These are phyloP conservation scores for Turnix velox DNA, from an alignment of 2,113 vertebrate genomes.

Conservation along the genomic window DNA sequence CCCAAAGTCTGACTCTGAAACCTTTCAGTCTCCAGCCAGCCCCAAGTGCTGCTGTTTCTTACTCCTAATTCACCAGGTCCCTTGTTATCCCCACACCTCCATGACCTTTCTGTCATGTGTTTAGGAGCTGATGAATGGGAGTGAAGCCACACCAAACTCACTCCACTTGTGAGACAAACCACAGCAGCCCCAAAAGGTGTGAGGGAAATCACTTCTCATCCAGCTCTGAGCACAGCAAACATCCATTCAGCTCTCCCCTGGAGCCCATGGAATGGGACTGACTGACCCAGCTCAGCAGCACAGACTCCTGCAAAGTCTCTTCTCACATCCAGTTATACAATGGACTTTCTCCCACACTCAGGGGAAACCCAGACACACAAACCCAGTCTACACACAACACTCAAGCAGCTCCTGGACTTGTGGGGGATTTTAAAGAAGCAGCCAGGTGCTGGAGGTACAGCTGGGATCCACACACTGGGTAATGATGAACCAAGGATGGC, in stretches of 20 bases:
- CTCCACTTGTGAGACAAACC: background rate
- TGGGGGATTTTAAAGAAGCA: background rate
- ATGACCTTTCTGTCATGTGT: constrained; percentile 17
- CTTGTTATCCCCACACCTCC: background rate
- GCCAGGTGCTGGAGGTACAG: background rate
- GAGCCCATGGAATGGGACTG: background rate
- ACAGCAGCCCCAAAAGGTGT: background rate
- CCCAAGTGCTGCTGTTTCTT: background rate
- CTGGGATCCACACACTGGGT: no score
- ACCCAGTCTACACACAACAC: background rate
- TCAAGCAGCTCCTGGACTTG: background rate
- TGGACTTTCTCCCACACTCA: background rate
- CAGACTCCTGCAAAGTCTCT: background rate
- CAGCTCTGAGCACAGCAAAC: background rate
- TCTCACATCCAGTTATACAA: background rate
- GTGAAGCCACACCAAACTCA: constrained; percentile 1
- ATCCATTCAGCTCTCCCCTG: background rate
- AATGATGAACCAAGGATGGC: background rate
- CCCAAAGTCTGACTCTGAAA: background rate
- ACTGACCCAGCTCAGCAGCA: background rate
- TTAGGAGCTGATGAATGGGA: constrained; percentile 11
- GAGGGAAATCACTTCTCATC: background rate
- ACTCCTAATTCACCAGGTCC: background rate
- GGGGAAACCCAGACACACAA: no score
- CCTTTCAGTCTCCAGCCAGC: background rate